Evolutionary conservation across 2,888 invertebrate genomes (phyloP).

Genomic region (Caradrina clavipalpis): DNA sequence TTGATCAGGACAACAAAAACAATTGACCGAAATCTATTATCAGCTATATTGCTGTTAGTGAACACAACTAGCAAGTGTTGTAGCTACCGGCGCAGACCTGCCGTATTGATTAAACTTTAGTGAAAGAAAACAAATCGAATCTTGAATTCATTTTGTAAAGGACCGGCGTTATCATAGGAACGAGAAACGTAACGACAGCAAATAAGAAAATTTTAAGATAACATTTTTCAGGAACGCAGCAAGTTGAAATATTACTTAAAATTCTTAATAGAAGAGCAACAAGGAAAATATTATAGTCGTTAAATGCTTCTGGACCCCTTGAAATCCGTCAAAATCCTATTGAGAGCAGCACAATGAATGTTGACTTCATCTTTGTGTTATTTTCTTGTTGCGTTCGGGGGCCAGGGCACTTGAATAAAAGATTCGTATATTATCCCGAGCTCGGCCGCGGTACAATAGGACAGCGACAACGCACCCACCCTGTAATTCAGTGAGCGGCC

Average conservation of each 20-base stretch:
- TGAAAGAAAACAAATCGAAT: constrained; percentile 48
- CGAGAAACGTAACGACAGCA: constrained; percentile 23
- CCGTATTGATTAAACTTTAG: constrained; percentile 55
- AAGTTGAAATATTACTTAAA: constrained; percentile 58
- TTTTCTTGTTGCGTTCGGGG: constrained; percentile 85
- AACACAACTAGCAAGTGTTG: constrained; percentile 55
- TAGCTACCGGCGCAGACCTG: constrained; percentile 35
- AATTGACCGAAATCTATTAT: constrained; percentile 83
- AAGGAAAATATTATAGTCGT: constrained; percentile 68
- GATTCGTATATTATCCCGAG: constrained; percentile 87
- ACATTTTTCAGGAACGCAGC: constrained; percentile 38
- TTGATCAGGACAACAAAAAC: constrained; percentile 85
- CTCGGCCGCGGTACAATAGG: constrained; percentile 82
- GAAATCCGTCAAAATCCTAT: constrained; percentile 85
- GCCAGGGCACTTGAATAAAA: constrained; percentile 89
- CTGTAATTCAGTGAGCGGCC: constrained; percentile 82
- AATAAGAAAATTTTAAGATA: constrained; percentile 33
- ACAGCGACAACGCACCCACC: constrained; percentile 83
- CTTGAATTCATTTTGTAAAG: constrained; percentile 40
- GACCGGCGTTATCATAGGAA: constrained; percentile 37
- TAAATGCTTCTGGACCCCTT: constrained; percentile 71
- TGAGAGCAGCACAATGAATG: constrained; percentile 86
- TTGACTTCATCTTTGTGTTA: constrained; percentile 86
- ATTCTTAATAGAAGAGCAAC: constrained; percentile 56
- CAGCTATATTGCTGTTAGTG: constrained; percentile 77